These are phyloP conservation scores for Lacerta bilineata DNA, from an alignment of 2,797 vertebrate genomes.

Conservation along the genomic window DNA sequence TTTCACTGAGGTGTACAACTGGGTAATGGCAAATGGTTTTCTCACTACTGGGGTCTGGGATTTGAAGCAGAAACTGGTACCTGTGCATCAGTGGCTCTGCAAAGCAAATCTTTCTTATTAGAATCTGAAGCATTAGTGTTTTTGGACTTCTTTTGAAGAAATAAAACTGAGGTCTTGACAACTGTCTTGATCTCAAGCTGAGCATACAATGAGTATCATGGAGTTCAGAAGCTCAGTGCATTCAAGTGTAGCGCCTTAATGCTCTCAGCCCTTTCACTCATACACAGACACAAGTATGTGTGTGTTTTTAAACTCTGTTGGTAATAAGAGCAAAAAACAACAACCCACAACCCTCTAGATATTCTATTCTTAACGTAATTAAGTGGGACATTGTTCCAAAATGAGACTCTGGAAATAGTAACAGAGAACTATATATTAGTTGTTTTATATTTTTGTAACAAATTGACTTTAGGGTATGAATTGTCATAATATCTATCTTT, in stretches of 20 bases:
- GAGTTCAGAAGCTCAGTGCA: conserved; percentile 36
- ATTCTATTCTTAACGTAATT: conserved; percentile 16
- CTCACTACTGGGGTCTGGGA: conserved; percentile 27
- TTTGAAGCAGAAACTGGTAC: conserved; percentile 38
- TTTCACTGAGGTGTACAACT: conserved; percentile 51
- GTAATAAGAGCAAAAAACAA: not conserved
- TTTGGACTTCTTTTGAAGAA: conserved; percentile 24
- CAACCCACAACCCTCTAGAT: not conserved
- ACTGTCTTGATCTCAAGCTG: conserved; percentile 36
- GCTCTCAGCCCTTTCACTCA: conserved; percentile 11
- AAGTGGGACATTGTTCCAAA: conserved; percentile 11
- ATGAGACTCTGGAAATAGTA: not conserved
- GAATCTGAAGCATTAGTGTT: conserved; percentile 43
- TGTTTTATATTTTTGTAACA: not conserved
- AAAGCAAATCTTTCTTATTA: conserved; percentile 47
- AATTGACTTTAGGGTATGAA: not conserved
- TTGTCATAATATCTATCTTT: not conserved
- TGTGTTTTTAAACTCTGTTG: conserved; percentile 13
- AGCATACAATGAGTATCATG: conserved; percentile 25
- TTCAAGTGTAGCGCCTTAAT: conserved; percentile 42
- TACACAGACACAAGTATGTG: not conserved
- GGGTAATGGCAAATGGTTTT: conserved; percentile 42
- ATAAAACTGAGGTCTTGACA: conserved; percentile 37
- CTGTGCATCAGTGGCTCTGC: conserved; percentile 32
- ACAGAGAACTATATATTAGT: not conserved